These are phyloP conservation scores for Brotula barbata DNA, from an alignment of 2,797 vertebrate genomes.

Conservation along the genomic window DNA sequence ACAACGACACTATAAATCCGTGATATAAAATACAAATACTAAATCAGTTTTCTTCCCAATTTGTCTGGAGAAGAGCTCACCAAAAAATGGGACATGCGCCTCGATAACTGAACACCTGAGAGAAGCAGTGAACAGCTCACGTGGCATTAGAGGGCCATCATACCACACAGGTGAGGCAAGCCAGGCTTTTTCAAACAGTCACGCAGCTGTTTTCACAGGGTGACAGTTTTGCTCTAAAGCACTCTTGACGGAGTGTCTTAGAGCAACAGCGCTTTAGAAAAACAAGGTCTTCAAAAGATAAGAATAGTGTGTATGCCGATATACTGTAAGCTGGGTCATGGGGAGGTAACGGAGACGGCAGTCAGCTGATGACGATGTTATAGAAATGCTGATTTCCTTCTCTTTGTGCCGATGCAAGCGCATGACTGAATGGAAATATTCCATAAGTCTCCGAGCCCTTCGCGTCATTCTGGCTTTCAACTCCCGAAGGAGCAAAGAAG, in stretches of 20 bases:
- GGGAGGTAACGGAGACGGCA: conserved; percentile 21
- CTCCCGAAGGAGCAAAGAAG: conserved; percentile 37
- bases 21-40: conserved; percentile 36
- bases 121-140: conserved; percentile 36
- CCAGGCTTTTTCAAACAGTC: conserved; percentile 46
- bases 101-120: conserved; percentile 21
- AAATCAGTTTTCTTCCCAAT: conserved; percentile 23
- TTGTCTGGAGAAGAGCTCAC: conserved; percentile 10
- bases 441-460: conserved; percentile 31
- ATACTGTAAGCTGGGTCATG: conserved; percentile 26
- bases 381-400: conserved; percentile 32
- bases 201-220: conserved; percentile 45
- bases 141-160: conserved; percentile 44
- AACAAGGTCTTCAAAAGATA: conserved; percentile 2
- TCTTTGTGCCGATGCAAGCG: conserved; percentile 5
- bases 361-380: conserved; percentile 37
- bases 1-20: conserved; percentile 44
- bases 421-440: conserved; percentile 50
- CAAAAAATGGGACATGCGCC: conserved; percentile 24
- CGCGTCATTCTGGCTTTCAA: conserved; percentile 54
- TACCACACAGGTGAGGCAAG: conserved; percentile 48
- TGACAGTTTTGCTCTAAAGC: conserved; percentile 48
- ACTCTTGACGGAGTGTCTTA: conserved; percentile 9
- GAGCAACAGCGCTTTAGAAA: conserved; percentile 35
- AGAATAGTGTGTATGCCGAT: conserved; percentile 15